Evolutionary conservation across 2,888 invertebrate species (phyloP).

Genomic region (Cantharis rufa): DNA sequence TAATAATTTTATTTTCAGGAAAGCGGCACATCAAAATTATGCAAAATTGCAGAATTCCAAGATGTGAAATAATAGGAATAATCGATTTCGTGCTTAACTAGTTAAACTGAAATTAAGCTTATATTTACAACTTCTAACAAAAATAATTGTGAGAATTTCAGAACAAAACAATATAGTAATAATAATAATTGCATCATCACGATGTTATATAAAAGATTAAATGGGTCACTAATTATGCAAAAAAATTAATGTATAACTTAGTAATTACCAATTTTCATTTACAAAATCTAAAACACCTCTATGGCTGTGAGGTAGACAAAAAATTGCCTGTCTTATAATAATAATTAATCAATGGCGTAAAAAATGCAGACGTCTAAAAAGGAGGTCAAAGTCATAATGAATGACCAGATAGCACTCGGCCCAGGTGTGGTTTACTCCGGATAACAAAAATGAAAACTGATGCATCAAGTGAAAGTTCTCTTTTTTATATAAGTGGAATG

Average conservation of each 20-base stretch:
- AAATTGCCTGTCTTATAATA: not conserved
- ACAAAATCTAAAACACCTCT: not conserved
- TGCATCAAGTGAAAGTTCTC: not conserved
- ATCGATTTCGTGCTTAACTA: not conserved
- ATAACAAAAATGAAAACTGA: not conserved
- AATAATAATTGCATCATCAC: not conserved
- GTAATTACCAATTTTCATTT: not conserved
- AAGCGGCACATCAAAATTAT: not conserved
- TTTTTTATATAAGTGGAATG: not conserved
- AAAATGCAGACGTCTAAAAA: conserved; percentile 1
- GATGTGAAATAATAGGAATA: not conserved
- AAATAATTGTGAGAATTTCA: not conserved
- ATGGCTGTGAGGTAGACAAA: not conserved
- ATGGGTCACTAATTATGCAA: not conserved
- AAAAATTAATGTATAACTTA: not conserved
- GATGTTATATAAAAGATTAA: not conserved
- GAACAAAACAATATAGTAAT: not conserved
- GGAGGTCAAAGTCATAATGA: conserved; percentile 8
- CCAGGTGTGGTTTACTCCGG: conserved; percentile 10
- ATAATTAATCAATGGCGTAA: not conserved
- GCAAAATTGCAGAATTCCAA: not conserved
- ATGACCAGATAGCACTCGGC: not conserved
- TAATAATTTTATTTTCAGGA: not conserved
- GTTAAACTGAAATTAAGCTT: not conserved
- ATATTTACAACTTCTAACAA: not conserved